phyloP scores from a whole-genome alignment of 1,140 invertebrate genomes.

The Drosophila persimilis region DNA sequence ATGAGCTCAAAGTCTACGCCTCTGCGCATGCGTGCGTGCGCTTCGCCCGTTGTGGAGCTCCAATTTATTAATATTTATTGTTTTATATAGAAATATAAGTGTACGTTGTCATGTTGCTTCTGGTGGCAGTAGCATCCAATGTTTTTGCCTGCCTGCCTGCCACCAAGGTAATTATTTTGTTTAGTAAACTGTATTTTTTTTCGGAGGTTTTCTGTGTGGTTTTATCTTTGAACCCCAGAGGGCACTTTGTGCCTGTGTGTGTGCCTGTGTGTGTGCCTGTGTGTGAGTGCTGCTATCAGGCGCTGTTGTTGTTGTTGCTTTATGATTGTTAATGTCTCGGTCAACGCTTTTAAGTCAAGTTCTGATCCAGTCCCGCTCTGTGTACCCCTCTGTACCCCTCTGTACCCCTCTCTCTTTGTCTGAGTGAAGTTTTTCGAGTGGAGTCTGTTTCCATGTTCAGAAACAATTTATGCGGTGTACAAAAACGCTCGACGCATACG shows the following conservation, averaged over 20 bases:
- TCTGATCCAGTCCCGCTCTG: slow-evolving; percentile 44
- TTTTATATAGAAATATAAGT: slow-evolving; percentile 28
- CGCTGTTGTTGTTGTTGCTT: slow-evolving; percentile 10
- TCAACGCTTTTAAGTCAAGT: slow-evolving; percentile 77
- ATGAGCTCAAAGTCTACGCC: slow-evolving; percentile 30
- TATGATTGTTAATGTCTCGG: slow-evolving; percentile 72
- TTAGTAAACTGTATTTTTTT: slow-evolving; percentile 44
- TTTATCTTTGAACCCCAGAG: slow-evolving; percentile 68
- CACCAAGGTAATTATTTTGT: slow-evolving; percentile 71
- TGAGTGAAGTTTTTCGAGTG: slow-evolving; percentile 20
- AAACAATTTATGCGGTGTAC: slow-evolving; percentile 25
- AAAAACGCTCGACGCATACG: slow-evolving; percentile 58
- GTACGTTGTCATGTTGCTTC: slow-evolving; percentile 47
- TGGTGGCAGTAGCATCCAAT: slow-evolving; percentile 56
- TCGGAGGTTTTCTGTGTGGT: slow-evolving; percentile 18
- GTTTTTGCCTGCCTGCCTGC: slow-evolving; percentile 18
- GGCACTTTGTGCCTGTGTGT: slow-evolving; percentile 42
- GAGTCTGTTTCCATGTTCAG: slow-evolving; percentile 38
- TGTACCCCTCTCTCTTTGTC: slow-evolving; percentile 5
- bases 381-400: not conserved
- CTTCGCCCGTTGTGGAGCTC: slow-evolving; percentile 11
- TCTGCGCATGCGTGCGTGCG: slow-evolving; percentile 15
- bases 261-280: slow-evolving; percentile 26
- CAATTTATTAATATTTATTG: slow-evolving; percentile 58
- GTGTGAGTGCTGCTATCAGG: slow-evolving; percentile 46